Percentiles rank a stretch among this genome's conserved stretches.
phyloP scores from a whole-genome alignment of 2,797 vertebrate genomes.

The Micrastur ruficollis region DNA sequence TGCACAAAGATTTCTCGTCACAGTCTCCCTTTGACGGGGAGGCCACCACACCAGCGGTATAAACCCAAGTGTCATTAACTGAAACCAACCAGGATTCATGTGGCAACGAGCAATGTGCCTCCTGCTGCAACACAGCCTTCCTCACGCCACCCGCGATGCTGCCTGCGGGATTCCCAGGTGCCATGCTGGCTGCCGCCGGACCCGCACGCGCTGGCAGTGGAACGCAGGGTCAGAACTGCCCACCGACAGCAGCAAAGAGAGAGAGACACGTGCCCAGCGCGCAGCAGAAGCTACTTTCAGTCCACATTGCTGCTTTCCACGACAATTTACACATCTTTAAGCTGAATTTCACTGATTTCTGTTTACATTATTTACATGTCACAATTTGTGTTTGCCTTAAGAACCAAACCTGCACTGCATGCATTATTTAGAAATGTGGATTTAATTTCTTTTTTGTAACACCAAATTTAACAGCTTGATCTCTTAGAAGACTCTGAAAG shows the following conservation, averaged over 20 bases:
- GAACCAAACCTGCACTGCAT: no score
- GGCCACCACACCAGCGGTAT: rapidly evolving
- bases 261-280: not conserved
- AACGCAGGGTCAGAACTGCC: rapidly evolving
- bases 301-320: not conserved
- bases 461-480: not conserved
- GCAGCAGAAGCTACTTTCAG: not conserved
- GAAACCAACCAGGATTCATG: not conserved
- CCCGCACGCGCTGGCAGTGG: rapidly evolving
- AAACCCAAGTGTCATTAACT: not conserved
- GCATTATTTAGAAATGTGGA: not conserved
- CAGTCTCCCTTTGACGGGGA: not conserved
- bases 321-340: not conserved
- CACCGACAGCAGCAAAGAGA: not conserved
- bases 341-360: not conserved
- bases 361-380: not conserved
- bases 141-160: rapidly evolving
- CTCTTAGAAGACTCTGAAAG: not conserved
- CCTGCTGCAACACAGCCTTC: not conserved
- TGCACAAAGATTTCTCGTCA: not conserved
- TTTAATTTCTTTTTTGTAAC: not conserved
- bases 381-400: not conserved
- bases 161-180: rapidly evolving
- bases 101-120: not conserved
- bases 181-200: rapidly evolving